Evolutionary conservation across 2,888 invertebrate species (phyloP), one percentile per base, ranked within the genome.

Genomic region (Epistrophe grossulariae): DNA sequence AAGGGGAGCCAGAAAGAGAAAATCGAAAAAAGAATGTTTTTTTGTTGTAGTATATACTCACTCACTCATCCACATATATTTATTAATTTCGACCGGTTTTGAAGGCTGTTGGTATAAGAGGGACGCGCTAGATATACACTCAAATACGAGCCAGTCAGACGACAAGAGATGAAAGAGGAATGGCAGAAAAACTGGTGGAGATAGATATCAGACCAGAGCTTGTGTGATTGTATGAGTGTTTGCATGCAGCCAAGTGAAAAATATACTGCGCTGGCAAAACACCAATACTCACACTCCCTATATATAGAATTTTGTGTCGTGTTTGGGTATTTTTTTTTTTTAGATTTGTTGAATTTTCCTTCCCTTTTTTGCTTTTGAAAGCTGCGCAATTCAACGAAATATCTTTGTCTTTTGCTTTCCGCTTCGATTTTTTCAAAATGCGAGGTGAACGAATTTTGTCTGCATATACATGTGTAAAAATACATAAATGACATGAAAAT

Each of bases 371-470:
- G 19, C 79, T 77, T 88, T 80, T 78, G 68, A 73, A 81, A 66
- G 64, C 77, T 85, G 76, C 84, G 84, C 84, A 84, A 76, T 84
- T 80, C 15, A 71, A 62, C 55, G 59, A 76, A 79, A 52, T 77
- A 84, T 70, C 76, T 79, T 84, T 74, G 73, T 74, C 74, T 74
- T 73, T 79, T 72, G 57, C 73, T 80, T 66, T 70, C 87, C 78
- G 78, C 83, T 87, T 83, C 79, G 79, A 79, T 87, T 83, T 87
- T 87, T 87, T 74, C 79, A 76, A 83, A 87, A 87, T 55, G 79
- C 79, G 76, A 87, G 87, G 87, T 87, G 78, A 87, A 87, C 87
- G 87, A 85, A 85, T 85, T 78, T 82, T 73, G 70, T 70, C 62
- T 68, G 43, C 73, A 31, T 50, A 76, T 57, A 82, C 15, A 52